Evolutionary conservation across 2,888 invertebrate species (phyloP), one percentile per base, ranked within the genome.

Genomic region (Pteria penguin): DNA sequence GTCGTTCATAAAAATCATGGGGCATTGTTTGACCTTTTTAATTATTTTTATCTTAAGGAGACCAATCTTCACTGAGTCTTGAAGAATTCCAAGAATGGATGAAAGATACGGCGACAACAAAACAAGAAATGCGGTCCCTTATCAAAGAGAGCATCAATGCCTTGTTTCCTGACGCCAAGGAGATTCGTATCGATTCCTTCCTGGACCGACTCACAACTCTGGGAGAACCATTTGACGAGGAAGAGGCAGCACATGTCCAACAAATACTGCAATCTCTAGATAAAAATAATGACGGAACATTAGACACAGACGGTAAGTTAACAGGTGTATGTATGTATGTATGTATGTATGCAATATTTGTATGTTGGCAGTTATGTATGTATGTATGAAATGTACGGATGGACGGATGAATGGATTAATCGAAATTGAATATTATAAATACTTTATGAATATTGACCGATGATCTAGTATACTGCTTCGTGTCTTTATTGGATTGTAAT

Each of bases 11-110:
- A n/a, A n/a, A n/a, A n/a, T n/a, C n/a, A n/a, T n/a, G n/a, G n/a
- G n/a, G n/a, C n/a, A n/a, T n/a, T n/a, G n/a, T n/a, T n/a, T n/a
- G n/a, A n/a, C n/a, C n/a, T n/a, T n/a, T n/a, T n/a, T n/a, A n/a
- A n/a, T n/a, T n/a, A n/a, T n/a, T n/a, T n/a, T n/a, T n/a, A n/a
- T n/a, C n/a, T n/a, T n/a, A n/a, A n/a, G n/a, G n/a, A n/a, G n/a
- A n/a, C n/a, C n/a, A n/a, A n/a, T n/a, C n/a, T n/a, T n/a, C n/a
- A 57, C 57, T 68, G 8, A 68, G 18, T 32, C 31, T 32, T 22
- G 68, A 68, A n/a, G 68, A 68, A 11, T 68, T 68, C 32, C 8
- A 57, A 31, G 68, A 55, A 55, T 68, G 68, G 68, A 55, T 68
- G 27, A 27, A 68, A 8, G 68, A 68, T 11, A 26, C 27, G 24